Conservation (phyloP, 2,797 vertebrate genomes). For the Bradypodion pumilum region DNA sequence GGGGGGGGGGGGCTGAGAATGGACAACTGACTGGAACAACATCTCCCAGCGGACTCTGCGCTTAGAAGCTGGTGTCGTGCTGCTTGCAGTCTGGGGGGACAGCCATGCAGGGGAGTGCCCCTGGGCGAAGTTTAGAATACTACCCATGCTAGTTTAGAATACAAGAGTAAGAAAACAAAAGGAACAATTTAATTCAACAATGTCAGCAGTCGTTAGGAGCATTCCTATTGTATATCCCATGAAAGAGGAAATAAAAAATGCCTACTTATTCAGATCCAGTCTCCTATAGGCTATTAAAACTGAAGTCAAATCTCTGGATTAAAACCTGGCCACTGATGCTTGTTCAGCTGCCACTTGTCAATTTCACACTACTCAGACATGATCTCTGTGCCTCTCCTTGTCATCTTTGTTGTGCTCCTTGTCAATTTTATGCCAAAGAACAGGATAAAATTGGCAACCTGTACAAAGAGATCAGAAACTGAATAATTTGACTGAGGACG, state of each 20-base stretch:
- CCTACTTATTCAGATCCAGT: constrained; percentile 12
- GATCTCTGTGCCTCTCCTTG: constrained; percentile 21
- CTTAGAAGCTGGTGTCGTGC: no score
- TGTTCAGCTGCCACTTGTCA: constrained; percentile 31
- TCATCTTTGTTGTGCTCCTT: constrained; percentile 20
- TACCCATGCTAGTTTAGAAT: no score
- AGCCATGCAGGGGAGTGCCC: no score
- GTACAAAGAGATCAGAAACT: constrained; percentile 28
- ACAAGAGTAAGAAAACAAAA: not conserved
- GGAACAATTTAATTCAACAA: constrained; percentile 11
- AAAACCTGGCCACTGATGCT: constrained; percentile 20
- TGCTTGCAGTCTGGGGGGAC: no score
- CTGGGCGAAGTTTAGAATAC: no score
- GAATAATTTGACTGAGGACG: constrained; percentile 26
- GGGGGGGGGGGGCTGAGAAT: no score
- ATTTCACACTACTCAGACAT: constrained; percentile 17
- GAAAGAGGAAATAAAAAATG: constrained; percentile 16
- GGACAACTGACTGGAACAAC: no score
- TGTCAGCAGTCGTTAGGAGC: not conserved
- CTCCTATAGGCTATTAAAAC: constrained; percentile 22
- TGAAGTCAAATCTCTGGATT: constrained; percentile 22
- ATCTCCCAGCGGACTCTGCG: no score
- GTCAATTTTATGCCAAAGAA: constrained; percentile 26
- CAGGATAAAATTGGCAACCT: constrained; percentile 16
- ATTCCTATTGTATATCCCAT: not conserved